phyloP scores from a whole-genome alignment of 2,888 invertebrate species.

The Melanophora roralis region DNA sequence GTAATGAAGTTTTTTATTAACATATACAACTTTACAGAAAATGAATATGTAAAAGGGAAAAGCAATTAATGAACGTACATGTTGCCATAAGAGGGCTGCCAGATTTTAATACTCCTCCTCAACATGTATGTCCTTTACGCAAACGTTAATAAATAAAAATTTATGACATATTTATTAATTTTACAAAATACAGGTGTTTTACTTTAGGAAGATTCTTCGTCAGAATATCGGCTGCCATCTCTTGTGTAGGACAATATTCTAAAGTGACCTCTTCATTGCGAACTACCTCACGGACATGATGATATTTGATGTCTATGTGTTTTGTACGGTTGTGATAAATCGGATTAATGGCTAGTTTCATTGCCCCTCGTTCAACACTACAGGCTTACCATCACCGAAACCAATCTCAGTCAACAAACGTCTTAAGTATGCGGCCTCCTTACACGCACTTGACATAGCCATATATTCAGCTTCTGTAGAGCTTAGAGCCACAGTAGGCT shows the following conservation, averaged over 20 bases:
- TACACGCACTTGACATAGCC: slow-evolving; percentile 27
- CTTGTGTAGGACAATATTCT: slow-evolving; percentile 41
- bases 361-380: slow-evolving; percentile 21
- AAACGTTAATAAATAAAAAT: background rate
- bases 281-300: slow-evolving; percentile 30
- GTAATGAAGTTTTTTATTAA: too few relatives aligned
- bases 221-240: slow-evolving; percentile 43
- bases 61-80: too few relatives aligned
- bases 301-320: slow-evolving; percentile 39
- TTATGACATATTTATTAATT: slow-evolving; percentile 33
- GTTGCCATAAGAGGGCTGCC: background rate
- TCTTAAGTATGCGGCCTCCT: slow-evolving; percentile 38
- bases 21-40: background rate
- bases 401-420: slow-evolving; percentile 36
- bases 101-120: slow-evolving; percentile 34
- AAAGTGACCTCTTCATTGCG: slow-evolving; percentile 3
- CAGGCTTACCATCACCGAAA: slow-evolving; percentile 1
- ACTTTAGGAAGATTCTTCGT: slow-evolving; percentile 37
- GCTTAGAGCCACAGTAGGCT: slow-evolving; percentile 29
- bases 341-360: slow-evolving; percentile 55
- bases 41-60: too few relatives aligned
- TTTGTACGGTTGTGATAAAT: slow-evolving; percentile 55
- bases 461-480: slow-evolving; percentile 49
- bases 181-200: slow-evolving; percentile 31
- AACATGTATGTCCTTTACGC: slow-evolving; percentile 43